phyloP scores from a whole-genome alignment of 2,113 vertebrate genomes.

The Sorex fumeus region DNA sequence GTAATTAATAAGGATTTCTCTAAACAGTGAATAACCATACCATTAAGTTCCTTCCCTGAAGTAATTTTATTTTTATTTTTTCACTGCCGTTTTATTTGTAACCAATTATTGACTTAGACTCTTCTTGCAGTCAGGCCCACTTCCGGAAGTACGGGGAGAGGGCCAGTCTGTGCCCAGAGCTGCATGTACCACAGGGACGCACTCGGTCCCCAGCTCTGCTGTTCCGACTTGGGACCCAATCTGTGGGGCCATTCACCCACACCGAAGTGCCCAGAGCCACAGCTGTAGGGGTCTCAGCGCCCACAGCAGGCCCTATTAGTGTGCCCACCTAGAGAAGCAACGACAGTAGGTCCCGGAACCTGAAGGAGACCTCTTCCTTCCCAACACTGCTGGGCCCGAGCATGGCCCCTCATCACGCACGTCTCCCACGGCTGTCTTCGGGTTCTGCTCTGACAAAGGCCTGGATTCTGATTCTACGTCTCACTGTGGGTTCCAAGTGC shows the following conservation, averaged over 20 bases:
- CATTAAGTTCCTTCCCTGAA: background rate
- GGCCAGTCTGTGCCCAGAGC: too few species aligned
- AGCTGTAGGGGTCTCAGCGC: background rate
- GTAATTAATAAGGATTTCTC: background rate
- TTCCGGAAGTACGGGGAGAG: too few species aligned
- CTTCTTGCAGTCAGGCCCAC: too few species aligned
- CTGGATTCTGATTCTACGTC: background rate
- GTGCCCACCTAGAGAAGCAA: rapidly evolving
- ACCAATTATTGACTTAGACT: too few species aligned
- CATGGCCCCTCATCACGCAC: background rate
- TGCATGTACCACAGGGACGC: too few species aligned
- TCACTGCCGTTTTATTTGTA: too few species aligned
- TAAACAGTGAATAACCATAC: background rate
- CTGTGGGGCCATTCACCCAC: background rate
- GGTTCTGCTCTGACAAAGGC: background rate
- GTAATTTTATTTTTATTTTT: background rate
- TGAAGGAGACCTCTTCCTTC: background rate
- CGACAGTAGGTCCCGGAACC: background rate
- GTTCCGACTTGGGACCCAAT: too few species aligned
- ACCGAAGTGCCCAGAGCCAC: background rate
- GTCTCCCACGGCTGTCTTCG: background rate
- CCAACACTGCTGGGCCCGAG: background rate
- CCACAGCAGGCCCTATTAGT: background rate
- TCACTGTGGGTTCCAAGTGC: background rate
- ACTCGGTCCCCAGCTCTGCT: background rate